Evolutionary conservation across 2,888 invertebrate genomes (phyloP), one percentile per base, ranked within the genome.

Genomic region (Yponomeuta sedellus): DNA sequence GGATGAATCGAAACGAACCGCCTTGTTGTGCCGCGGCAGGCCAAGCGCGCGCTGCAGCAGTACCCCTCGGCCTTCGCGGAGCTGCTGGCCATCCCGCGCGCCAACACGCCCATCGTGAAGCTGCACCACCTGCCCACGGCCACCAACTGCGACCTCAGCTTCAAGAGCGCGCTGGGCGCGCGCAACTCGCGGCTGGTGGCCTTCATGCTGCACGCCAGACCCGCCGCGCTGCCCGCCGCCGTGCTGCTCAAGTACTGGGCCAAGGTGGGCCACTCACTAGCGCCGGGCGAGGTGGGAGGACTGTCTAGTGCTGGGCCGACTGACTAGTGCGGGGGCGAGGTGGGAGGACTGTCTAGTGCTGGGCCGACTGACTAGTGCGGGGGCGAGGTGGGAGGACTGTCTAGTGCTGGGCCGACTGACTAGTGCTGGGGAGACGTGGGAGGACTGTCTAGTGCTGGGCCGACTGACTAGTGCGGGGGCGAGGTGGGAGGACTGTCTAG

Each of bases 31-130:
- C 2, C 62, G 16, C 62, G 16, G 25, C 71, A 71, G 16, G 89
- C 92, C 8, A 87, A 83, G 69, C 76, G 74, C 4, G 67, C 86
- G 0, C 82, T 94, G 52, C 79, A 77, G n/a, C 74, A 76, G 56
- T 81, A 81, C 67, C 80, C 83, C 0, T 66, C 69, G 0, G 68
- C 83, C 10, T 95, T 95, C 81, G 71, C 83, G 0, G 90, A 94
- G 66, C 83, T 95, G 20, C 75, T 94, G 28, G 83, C 93, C 62
- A 95, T 96, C 73, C 93, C 94, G 0, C 88, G 91, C 64, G 96
- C 96, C 16, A 94, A 94, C 77, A 95, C 95, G 5, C 97, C 97
- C 34, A 95, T 97, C 69, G 93, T 97, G 12, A 96, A 95, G 77
- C 94, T 95, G 78, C 86, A 90, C 69, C 95, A 96, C 77, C 71